Evolutionary conservation across 2,797 vertebrate species (phyloP).

Genomic region (Oreochromis grahami): DNA sequence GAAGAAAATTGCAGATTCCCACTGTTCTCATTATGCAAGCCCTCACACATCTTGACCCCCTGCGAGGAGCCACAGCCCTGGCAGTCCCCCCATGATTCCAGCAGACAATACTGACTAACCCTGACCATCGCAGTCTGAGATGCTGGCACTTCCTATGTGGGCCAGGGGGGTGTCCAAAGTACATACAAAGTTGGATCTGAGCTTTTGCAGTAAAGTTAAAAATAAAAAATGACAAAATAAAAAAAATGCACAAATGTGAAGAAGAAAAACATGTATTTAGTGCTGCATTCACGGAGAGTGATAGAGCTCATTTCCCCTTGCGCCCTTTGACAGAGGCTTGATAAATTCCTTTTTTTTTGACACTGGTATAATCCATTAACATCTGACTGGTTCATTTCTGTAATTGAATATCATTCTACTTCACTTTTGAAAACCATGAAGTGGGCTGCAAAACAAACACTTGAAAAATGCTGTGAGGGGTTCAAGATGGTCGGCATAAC

Average conservation of each 20-base stretch:
- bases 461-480: conserved; percentile 40
- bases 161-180: background rate
- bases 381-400: conserved; percentile 6
- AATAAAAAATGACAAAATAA: background rate
- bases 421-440: conserved; percentile 37
- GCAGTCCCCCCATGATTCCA: background rate
- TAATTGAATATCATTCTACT: conserved; percentile 62
- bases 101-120: background rate
- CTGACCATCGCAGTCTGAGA: background rate
- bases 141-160: background rate
- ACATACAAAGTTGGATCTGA: background rate
- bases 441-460: conserved; percentile 62
- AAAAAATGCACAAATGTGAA: background rate
- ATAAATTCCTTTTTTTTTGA: background rate
- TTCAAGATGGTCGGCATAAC: conserved; percentile 39
- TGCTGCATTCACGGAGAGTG: background rate
- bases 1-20: conserved; percentile 22
- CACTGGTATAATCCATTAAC: background rate
- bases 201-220: background rate
- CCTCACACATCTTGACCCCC: conserved; percentile 32
- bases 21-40: conserved; percentile 35
- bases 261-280: background rate
- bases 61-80: conserved; percentile 1
- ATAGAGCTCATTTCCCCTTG: background rate
- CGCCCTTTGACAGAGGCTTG: background rate